Evolutionary conservation across 2,113 vertebrate genomes (phyloP).

Genomic region (Hippocampus mohnikei): DNA sequence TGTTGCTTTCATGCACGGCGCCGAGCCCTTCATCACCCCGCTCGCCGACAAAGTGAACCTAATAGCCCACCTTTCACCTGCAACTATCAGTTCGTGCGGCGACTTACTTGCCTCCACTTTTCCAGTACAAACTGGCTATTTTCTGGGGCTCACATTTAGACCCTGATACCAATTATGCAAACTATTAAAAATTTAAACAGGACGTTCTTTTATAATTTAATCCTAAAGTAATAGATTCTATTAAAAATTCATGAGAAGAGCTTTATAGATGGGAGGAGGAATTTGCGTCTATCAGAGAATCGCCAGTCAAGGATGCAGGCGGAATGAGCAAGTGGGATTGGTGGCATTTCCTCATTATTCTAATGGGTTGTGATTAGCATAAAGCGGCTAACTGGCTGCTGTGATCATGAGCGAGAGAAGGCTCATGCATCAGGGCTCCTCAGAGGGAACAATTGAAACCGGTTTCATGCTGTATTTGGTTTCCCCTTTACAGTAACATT

Average conservation of each 20-base stretch:
- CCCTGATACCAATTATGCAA: slow-evolving; percentile 77
- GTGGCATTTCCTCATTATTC: slow-evolving; percentile 73
- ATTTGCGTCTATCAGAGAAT: slow-evolving; percentile 77
- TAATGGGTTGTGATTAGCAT: slow-evolving; percentile 71
- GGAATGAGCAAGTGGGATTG: slow-evolving; percentile 55
- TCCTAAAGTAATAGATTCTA: slow-evolving; percentile 82
- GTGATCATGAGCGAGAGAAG: slow-evolving; percentile 38
- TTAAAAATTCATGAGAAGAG: slow-evolving; percentile 79
- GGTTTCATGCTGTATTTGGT: slow-evolving; percentile 20
- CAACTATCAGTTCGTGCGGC: slow-evolving; percentile 16
- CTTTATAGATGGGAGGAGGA: slow-evolving; percentile 79
- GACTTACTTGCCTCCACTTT: slow-evolving; percentile 40
- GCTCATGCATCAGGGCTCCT: slow-evolving; percentile 6
- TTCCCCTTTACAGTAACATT: slow-evolving; percentile 34
- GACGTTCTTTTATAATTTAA: slow-evolving; percentile 82
- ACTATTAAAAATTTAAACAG: slow-evolving; percentile 79
- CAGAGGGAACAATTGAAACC: slow-evolving; percentile 31
- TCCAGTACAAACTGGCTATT: slow-evolving; percentile 66
- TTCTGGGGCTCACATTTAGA: slow-evolving; percentile 65
- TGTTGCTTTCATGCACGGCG: slow-evolving; percentile 40
- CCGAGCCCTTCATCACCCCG: slow-evolving; percentile 12
- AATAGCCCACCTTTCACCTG: slow-evolving; percentile 4
- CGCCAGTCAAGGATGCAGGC: slow-evolving; percentile 69
- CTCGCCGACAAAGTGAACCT: slow-evolving; percentile 29
- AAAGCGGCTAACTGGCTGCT: slow-evolving; percentile 47